Conservation (phyloP, 2,888 invertebrate genomes). For the Fragum whitleyi region DNA sequence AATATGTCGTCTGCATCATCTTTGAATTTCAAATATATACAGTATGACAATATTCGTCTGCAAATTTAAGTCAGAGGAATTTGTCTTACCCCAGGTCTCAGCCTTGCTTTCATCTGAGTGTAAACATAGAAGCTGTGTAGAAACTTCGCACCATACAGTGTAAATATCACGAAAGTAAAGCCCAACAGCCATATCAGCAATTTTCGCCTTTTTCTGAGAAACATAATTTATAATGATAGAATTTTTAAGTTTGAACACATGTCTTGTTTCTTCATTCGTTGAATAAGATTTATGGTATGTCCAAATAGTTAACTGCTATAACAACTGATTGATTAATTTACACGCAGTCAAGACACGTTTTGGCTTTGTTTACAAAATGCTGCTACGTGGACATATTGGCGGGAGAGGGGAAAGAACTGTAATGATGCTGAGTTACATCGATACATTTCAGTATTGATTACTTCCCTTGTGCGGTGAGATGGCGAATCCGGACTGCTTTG, state of each 20-base stretch:
- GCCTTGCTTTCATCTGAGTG: slow-evolving; percentile 41
- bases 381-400: slow-evolving; percentile 63
- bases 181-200: slow-evolving; percentile 45
- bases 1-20: no score
- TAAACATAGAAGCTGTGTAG: slow-evolving; percentile 40
- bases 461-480: not conserved
- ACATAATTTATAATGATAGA: no score
- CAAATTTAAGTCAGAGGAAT: no score
- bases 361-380: slow-evolving; percentile 26
- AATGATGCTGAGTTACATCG: not conserved
- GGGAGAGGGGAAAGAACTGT: slow-evolving; percentile 52
- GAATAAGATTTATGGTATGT: no score
- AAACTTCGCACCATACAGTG: slow-evolving; percentile 38
- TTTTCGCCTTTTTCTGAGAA: slow-evolving; percentile 38
- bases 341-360: slow-evolving; percentile 25
- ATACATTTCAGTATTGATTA: not conserved
- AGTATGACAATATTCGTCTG: no score
- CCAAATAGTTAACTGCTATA: no score
- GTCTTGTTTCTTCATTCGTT: no score
- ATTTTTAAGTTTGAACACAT: not conserved
- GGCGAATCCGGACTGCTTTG: no score
- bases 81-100: slow-evolving; percentile 51
- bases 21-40: no score
- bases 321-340: not conserved
- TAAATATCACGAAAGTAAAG: slow-evolving; percentile 30